Conservation (phyloP, 2,113 vertebrate genomes). For the Ochotona princeps region DNA sequence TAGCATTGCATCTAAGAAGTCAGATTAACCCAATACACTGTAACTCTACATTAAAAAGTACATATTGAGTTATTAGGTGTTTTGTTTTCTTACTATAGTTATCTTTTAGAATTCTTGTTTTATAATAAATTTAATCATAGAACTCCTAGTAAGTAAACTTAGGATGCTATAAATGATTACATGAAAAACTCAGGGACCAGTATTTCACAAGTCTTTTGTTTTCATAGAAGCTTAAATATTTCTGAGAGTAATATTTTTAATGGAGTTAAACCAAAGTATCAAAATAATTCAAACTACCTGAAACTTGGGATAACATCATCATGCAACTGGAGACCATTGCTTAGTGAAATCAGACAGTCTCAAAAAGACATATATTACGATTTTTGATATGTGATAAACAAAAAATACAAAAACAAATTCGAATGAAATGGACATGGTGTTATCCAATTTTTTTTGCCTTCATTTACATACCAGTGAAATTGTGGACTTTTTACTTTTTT, state of each 20-base stretch:
- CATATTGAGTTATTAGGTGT: background rate
- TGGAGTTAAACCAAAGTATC: background rate
- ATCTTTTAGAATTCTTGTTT: background rate
- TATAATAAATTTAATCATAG: conserved; percentile 4
- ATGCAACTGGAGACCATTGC: too few species aligned
- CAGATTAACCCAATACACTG: background rate
- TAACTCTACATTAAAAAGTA: background rate
- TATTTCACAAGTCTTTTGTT: background rate
- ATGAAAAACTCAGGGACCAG: background rate
- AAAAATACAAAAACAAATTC: too few species aligned
- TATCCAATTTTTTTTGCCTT: too few species aligned
- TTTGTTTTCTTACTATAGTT: background rate
- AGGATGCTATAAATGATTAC: background rate
- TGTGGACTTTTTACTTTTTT: too few species aligned
- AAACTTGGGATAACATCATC: background rate
- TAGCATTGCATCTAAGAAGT: background rate
- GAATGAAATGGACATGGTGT: too few species aligned
- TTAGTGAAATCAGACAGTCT: too few species aligned
- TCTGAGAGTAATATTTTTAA: background rate
- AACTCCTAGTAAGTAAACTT: background rate
- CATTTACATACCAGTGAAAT: too few species aligned
- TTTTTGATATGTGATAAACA: too few species aligned
- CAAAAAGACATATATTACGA: too few species aligned
- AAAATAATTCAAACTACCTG: background rate
- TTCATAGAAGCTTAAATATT: background rate